Conservation (phyloP, 2,113 vertebrate genomes). For the Varanus salvator region DNA sequence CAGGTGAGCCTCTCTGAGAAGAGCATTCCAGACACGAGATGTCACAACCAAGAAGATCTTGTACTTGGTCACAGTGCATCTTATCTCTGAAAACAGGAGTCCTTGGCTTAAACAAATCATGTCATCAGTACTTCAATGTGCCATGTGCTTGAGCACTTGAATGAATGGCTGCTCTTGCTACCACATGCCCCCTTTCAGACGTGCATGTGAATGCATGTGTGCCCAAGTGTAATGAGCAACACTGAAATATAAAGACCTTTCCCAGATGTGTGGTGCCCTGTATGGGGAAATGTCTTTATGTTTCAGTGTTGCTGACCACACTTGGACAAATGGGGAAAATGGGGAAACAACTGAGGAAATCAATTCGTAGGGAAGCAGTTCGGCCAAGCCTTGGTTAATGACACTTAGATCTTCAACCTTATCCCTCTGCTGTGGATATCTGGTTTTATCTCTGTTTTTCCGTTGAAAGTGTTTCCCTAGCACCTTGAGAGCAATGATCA, state of each 20-base stretch:
- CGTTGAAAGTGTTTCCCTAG: neutral
- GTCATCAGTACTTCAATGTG: neutral
- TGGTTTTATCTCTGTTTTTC: neutral
- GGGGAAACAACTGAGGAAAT: neutral
- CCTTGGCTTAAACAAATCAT: neutral
- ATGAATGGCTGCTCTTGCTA: neutral
- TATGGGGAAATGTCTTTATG: too few species aligned
- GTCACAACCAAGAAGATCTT: neutral
- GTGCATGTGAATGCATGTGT: neutral
- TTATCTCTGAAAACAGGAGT: neutral
- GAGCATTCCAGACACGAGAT: neutral
- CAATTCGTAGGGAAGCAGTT: neutral
- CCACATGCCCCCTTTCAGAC: neutral
- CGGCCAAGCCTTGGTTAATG: neutral
- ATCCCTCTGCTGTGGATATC: neutral
- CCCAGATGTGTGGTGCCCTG: neutral
- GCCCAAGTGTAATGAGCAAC: neutral
- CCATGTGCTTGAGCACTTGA: neutral
- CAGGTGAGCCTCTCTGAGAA: neutral
- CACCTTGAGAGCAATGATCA: neutral
- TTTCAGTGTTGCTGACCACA: too few species aligned
- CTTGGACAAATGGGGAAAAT: neutral
- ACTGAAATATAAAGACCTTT: neutral
- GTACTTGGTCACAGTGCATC: too few species aligned
- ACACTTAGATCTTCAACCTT: neutral